Conservation (phyloP, 2,113 vertebrate genomes). For the Pholis gunnellus region DNA sequence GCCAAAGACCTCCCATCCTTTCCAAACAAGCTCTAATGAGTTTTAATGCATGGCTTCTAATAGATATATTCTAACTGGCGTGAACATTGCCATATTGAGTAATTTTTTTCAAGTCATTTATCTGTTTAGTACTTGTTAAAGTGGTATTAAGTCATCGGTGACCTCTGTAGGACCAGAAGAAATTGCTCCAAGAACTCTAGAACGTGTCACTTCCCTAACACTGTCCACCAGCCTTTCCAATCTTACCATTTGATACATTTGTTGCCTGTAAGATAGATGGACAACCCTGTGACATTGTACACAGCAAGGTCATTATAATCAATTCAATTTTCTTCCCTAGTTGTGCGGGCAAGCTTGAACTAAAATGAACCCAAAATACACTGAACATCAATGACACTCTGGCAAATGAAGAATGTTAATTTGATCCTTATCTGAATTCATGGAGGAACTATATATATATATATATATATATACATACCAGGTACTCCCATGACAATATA, state of each 20-base stretch:
- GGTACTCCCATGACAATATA: not conserved
- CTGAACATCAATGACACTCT: not conserved
- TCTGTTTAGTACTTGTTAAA: slow-evolving; percentile 58
- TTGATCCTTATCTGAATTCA: not conserved
- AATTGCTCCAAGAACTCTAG: not conserved
- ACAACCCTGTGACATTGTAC: not conserved
- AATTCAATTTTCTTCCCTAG: not conserved
- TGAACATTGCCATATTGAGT: slow-evolving; percentile 56
- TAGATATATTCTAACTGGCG: slow-evolving; percentile 66
- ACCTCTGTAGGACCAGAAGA: slow-evolving; percentile 19
- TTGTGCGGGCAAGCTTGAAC: not conserved
- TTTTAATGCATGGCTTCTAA: slow-evolving; percentile 65
- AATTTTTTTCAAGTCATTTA: slow-evolving; percentile 58
- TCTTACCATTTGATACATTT: no score
- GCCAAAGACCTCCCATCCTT: slow-evolving; percentile 52
- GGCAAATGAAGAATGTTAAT: not conserved
- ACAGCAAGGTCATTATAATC: not conserved
- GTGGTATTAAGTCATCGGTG: slow-evolving; percentile 35
- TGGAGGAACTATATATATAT: not conserved
- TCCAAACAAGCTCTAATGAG: slow-evolving; percentile 70
- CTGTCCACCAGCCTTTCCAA: not conserved
- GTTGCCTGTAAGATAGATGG: not conserved
- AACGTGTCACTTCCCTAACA: not conserved
- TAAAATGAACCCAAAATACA: not conserved
- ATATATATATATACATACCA: no score